Evolutionary conservation across 1,140 invertebrate genomes (phyloP).

Genomic region (Zaprionus capensis): DNA sequence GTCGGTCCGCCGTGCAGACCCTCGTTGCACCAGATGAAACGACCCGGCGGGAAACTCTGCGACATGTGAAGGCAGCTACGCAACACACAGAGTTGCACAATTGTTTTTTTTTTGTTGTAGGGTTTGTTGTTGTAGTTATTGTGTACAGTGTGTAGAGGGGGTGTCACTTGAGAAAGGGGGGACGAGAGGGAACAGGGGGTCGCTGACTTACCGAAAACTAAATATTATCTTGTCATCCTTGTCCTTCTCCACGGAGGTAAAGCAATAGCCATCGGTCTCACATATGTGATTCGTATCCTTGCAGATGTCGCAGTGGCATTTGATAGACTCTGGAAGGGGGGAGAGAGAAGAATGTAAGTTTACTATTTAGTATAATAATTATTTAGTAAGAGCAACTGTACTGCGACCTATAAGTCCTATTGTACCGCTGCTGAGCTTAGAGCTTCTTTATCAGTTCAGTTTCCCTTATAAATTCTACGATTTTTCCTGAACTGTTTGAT

Average conservation of each 20-base stretch:
- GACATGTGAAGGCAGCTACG: constrained; percentile 88
- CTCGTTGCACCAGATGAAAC: constrained; percentile 87
- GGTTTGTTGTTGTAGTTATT: constrained; percentile 9
- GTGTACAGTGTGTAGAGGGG: not conserved
- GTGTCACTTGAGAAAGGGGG: not conserved
- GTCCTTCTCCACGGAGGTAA: constrained; percentile 90
- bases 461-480: too few relatives aligned
- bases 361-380: too few relatives aligned
- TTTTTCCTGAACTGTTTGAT: too few relatives aligned
- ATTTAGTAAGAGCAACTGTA: not conserved
- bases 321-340: constrained; percentile 85
- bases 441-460: too few relatives aligned
- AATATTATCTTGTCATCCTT: constrained; percentile 86
- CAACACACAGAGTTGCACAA: constrained; percentile 27
- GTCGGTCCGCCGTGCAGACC: constrained; percentile 82
- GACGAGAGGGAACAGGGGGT: not conserved
- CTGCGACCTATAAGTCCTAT: too few relatives aligned
- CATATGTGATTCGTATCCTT: constrained; percentile 91
- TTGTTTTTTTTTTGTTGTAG: constrained; percentile 13
- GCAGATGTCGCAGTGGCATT: constrained; percentile 92
- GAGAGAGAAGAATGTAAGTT: not conserved
- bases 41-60: constrained; percentile 90
- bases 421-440: too few relatives aligned
- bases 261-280: constrained; percentile 94
- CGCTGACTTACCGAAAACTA: constrained; percentile 89